Conservation (phyloP, 2,113 vertebrate species). For the Caranx melampygus region DNA sequence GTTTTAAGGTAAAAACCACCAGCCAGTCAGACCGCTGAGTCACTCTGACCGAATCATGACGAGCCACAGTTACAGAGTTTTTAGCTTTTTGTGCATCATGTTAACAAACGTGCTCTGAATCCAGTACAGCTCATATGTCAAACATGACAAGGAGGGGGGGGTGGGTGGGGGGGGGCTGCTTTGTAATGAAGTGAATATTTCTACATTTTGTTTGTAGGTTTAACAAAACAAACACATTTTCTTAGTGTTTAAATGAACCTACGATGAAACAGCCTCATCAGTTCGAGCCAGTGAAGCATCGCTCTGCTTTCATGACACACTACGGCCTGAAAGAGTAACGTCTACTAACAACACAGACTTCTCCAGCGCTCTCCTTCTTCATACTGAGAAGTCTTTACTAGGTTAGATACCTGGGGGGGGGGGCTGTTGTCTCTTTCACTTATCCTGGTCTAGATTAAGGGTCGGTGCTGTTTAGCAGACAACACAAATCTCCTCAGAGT, state of each 20-base stretch:
- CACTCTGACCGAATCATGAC: not conserved
- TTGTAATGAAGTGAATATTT: no score
- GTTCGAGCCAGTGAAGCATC: no score
- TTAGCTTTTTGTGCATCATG: no score
- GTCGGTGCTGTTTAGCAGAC: conserved; percentile 21
- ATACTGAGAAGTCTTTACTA: not conserved
- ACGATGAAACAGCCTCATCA: no score
- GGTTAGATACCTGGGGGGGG: not conserved
- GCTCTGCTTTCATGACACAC: no score
- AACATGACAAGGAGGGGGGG: no score
- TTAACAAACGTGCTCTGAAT: no score
- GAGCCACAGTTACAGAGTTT: fast-evolving
- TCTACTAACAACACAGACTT: not conserved
- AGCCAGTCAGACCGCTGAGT: conserved; percentile 8
- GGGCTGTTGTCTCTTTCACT: conserved; percentile 53
- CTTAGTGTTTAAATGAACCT: no score
- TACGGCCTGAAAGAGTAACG: not conserved
- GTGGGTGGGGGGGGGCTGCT: no score
- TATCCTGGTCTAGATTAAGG: conserved; percentile 44
- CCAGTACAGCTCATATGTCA: no score
- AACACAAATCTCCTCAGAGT: conserved; percentile 61
- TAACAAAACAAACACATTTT: no score
- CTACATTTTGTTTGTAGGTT: no score
- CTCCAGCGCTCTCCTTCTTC: not conserved
- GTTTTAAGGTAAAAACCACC: conserved; percentile 3